Base-by-base conservation (phyloP, 2,113 vertebrate genomes). In the Silurus asotus region DNA sequence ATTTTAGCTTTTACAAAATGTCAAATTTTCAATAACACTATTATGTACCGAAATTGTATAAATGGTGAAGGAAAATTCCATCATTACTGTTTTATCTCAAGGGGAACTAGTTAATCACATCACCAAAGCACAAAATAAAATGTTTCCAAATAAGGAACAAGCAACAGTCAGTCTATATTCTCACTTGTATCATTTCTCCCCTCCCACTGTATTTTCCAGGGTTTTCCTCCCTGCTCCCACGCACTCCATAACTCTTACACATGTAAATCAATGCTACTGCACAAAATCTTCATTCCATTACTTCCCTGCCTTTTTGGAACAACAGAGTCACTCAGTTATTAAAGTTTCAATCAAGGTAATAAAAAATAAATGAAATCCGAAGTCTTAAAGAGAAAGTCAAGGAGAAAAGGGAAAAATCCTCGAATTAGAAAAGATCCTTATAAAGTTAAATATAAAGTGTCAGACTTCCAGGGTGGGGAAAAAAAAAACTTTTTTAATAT, bases 191-290 rank as follows among this genome's bases (percentile, higher is more conserved):
- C 25, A 2, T 82, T 65, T 56, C 20, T 77, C 79, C 28, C 58
- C 75, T 88, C 82, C 49, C 80, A 76, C 81, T 85, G 92, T 80
- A 88, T 75, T 91, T 92, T 92, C 89, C 90, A 89, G 28, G 75
- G 82, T 72, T 72, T 23, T 65, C n/a, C 56, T 82, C 67, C 81
- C 59, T 45, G 49, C 58, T 62, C 82, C 70, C 45, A 78, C 87
- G 7, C 72, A 53, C 58, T 55, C 55, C 78, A 20, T 64, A 49
- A 88, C 53, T 25, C 77, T 84, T 25, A 79, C 82, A 72, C 79
- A 69, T 61, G 20, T 25, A 65, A 80, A 28, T 67, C 67, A 23
- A 85, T 37, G 79, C 87, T 69, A 78, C 75, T 80, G 76, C 74
- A 65, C 72, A 87, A 88, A 89, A 88, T 82, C 83, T 56, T 75